These are phyloP conservation scores for Fulmarus glacialis DNA, from an alignment of 2,113 vertebrate species.

Conservation along the genomic window DNA sequence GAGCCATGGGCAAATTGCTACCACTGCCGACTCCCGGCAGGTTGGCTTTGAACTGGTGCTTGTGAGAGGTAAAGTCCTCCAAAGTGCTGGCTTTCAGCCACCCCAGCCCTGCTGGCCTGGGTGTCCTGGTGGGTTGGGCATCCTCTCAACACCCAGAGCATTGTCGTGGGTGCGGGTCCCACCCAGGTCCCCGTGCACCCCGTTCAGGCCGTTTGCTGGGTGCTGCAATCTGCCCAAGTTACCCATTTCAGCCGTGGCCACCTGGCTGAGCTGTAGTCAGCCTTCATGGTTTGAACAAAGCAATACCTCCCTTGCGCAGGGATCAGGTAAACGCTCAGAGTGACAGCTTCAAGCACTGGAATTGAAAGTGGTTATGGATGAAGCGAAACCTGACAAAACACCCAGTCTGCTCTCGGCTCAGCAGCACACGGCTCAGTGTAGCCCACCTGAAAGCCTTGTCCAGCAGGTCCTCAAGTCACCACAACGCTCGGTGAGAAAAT, in stretches of 20 bases:
- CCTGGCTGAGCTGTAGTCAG: background rate
- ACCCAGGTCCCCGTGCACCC: background rate
- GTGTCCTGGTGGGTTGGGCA: fast-evolving
- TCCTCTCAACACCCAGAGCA: background rate
- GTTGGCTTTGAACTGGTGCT: background rate
- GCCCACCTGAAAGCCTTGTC: background rate
- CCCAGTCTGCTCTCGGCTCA: background rate
- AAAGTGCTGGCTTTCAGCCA: background rate
- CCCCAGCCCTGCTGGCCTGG: background rate
- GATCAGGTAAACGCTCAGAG: background rate
- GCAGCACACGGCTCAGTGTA: fast-evolving
- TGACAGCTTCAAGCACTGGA: background rate
- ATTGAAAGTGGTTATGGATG: background rate
- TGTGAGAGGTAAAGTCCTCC: background rate
- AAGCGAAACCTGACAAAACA: background rate
- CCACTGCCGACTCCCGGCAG: background rate
- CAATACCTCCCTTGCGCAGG: background rate
- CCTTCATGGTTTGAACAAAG: background rate
- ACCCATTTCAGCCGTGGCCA: background rate
- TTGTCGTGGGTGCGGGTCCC: fast-evolving
- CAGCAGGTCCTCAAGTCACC: background rate
- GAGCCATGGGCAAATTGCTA: background rate
- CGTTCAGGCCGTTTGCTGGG: background rate
- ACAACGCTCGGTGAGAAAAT: fast-evolving
- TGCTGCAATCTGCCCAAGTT: background rate